Base-by-base conservation (phyloP, 2,888 invertebrate species). In the Machimus rusticus region DNA sequence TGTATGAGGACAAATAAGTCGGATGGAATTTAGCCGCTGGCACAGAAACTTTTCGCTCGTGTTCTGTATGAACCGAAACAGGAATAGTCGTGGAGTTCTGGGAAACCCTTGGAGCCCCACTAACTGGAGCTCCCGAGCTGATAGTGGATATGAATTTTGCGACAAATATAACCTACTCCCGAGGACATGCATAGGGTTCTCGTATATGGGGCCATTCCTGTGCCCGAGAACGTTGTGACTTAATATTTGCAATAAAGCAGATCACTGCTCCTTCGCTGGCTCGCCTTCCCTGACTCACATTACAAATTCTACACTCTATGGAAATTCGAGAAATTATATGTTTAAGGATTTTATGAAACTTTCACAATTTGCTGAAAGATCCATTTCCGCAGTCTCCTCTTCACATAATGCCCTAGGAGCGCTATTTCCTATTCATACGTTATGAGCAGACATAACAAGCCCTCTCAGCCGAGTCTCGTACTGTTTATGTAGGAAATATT, bases 21-120 rank as follows among this genome's bases (percentile, higher is more conserved):
- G 82, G 82, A 57, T 82, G 82, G 66, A 82, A 82, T 82, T 82
- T 82, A 57, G 82, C 82, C 51, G 28, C 39, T 82, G 82, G 82
- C 82, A 66, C 37, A 57, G 82, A 43, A 82, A 82, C 23, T 51
- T 82, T 82, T 82, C 31, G 79, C 43, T 55, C 51, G 79, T 51
- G 14, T 16, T 23, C 28, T 23, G 66, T 66, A 66, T 14, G 19
- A 66, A 46, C 43, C 14, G 43, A 46, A 46, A 28, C 28, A 66
- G 28, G 1, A 66, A 14, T 19, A 66, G 66, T 28, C 28, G 12
- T 66, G 66, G 9, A 66, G 14, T 12, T 4, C 23, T 66, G 9
- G 12, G 12, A 39, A 39, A 2, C 39, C 39, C 57, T n/a, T 0
- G 23, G 23, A 57, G 51, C n/a, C 51, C 51, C 57, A 57, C 57